phyloP scores from a whole-genome alignment of 2,797 vertebrate species.

The Falco peregrinus region DNA sequence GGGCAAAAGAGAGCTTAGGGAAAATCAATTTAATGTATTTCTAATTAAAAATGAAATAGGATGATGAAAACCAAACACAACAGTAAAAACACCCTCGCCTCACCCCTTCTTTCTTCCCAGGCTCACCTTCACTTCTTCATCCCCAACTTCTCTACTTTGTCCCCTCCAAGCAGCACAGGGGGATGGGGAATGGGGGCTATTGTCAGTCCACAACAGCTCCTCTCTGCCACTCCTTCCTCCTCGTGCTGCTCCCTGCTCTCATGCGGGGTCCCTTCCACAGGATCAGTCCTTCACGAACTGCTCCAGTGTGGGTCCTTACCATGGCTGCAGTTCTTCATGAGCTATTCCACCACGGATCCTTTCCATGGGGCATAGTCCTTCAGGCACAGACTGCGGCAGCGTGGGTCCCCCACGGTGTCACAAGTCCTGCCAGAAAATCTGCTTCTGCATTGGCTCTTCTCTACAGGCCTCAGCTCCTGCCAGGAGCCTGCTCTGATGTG shows the following conservation, averaged over 20 bases:
- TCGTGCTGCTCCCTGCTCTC: neutral
- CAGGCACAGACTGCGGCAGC: neutral
- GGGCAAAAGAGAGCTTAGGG: neutral
- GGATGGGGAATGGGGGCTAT: accelerated
- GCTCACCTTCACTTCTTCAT: neutral
- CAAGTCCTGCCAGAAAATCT: neutral
- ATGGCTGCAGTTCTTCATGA: too few species aligned
- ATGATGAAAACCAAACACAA: neutral
- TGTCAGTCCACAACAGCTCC: neutral
- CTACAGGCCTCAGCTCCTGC: neutral
- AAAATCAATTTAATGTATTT: neutral
- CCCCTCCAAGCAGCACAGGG: neutral
- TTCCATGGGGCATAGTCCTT: neutral
- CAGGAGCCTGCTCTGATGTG: neutral
- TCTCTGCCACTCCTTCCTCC: too few species aligned
- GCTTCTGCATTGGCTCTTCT: neutral
- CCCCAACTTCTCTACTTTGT: neutral
- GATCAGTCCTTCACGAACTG: neutral
- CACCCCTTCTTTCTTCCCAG: neutral
- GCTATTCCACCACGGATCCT: neutral
- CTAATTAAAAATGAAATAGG: neutral
- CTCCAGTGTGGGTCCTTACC: neutral
- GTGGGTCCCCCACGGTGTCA: too few species aligned
- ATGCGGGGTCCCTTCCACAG: neutral
- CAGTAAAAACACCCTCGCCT: neutral